Evolutionary conservation across 2,797 vertebrate species (phyloP).

Genomic region (Coregonus sp.): DNA sequence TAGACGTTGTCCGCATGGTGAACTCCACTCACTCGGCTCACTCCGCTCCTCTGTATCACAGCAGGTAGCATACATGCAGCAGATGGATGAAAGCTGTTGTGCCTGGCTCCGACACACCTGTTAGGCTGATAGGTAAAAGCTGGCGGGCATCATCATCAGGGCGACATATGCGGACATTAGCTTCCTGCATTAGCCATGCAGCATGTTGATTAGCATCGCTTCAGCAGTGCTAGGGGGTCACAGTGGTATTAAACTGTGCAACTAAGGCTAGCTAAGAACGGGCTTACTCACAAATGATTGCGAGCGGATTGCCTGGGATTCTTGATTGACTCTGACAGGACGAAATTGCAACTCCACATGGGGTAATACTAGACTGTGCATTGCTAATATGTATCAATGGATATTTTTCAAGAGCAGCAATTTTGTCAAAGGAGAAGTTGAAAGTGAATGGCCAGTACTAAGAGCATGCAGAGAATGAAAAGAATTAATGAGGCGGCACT

Average conservation of each 20-base stretch:
- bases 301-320: not conserved
- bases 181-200: slow-evolving; percentile 23
- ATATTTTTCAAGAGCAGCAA: not conserved
- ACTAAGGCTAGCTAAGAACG: not conserved
- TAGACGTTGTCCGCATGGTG: not conserved
- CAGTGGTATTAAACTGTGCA: not conserved
- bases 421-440: not conserved
- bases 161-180: slow-evolving; percentile 48
- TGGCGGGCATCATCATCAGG: slow-evolving; percentile 24
- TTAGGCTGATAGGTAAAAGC: slow-evolving; percentile 30
- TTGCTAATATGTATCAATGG: not conserved
- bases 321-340: slow-evolving; percentile 7
- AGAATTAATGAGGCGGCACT: not conserved
- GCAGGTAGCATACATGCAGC: slow-evolving; percentile 29
- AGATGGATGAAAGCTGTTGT: slow-evolving; percentile 43
- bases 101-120: slow-evolving; percentile 25
- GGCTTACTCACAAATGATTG: not conserved
- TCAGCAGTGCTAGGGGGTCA: not conserved
- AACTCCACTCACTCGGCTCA: not conserved
- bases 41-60: not conserved
- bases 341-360: not conserved
- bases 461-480: not conserved
- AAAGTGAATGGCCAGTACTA: not conserved
- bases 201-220: not conserved
- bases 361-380: not conserved